Conservation (phyloP, 2,888 invertebrate species). For the Drymonia ruficornis region DNA sequence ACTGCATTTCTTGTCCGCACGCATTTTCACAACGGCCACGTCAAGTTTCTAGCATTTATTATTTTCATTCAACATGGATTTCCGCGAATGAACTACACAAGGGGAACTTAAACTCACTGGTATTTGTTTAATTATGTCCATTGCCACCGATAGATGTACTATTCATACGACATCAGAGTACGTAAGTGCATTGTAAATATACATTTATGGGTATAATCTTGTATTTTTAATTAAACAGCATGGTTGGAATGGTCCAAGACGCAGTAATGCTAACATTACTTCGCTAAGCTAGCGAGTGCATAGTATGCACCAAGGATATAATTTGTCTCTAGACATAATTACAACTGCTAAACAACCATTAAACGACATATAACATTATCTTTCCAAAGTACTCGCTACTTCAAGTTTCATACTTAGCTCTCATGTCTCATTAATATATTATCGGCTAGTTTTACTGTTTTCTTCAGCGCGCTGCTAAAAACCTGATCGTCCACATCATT, state of each 20-base stretch:
- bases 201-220: slow-evolving; percentile 41
- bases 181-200: slow-evolving; percentile 41
- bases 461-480: slow-evolving; percentile 44
- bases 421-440: slow-evolving; percentile 50
- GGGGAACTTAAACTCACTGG: slow-evolving; percentile 39
- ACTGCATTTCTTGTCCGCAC: slow-evolving; percentile 46
- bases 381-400: slow-evolving; percentile 47
- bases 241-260: slow-evolving; percentile 48
- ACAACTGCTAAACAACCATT: slow-evolving; percentile 32
- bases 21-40: slow-evolving; percentile 49
- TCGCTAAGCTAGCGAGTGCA: slow-evolving; percentile 47
- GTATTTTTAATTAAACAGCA: slow-evolving; percentile 53
- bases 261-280: slow-evolving; percentile 52
- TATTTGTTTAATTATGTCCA: slow-evolving; percentile 50
- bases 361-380: slow-evolving; percentile 53
- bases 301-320: slow-evolving; percentile 51
- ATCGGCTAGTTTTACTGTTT: slow-evolving; percentile 52
- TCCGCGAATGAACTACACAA: slow-evolving; percentile 50
- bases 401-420: slow-evolving; percentile 48
- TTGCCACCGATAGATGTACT: slow-evolving; percentile 50
- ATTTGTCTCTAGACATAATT: slow-evolving; percentile 57
- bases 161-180: slow-evolving; percentile 46
- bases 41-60: slow-evolving; percentile 63
- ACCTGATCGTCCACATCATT: slow-evolving; percentile 62
- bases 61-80: slow-evolving; percentile 70